phyloP scores from a whole-genome alignment of 2,113 vertebrate species.

The Pseudorhombus dupliciocellatus region DNA sequence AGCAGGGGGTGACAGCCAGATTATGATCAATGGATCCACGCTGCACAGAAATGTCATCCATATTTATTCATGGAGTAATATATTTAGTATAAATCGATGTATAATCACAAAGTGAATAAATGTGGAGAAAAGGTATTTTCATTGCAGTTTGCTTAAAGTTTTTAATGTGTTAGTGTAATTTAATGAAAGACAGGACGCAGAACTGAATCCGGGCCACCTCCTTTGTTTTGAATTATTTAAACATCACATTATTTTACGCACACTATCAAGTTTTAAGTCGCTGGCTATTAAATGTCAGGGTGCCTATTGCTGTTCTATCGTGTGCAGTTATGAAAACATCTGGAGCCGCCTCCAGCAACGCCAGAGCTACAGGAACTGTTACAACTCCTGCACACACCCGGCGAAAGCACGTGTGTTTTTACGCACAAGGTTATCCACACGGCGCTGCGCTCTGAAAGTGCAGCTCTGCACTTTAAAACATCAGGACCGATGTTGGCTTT shows the following conservation, averaged over 20 bases:
- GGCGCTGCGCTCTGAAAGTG: not conserved
- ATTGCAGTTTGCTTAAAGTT: conserved; percentile 14
- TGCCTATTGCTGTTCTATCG: not conserved
- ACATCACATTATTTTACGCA: too few relatives aligned
- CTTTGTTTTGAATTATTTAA: too few relatives aligned
- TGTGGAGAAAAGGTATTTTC: not conserved
- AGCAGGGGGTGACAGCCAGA: too few relatives aligned
- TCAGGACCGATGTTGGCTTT: not conserved
- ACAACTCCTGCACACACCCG: conserved; percentile 44
- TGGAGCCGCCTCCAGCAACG: conserved; percentile 21
- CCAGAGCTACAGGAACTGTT: conserved; percentile 3
- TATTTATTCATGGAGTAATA: conserved; percentile 1
- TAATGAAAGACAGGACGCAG: not conserved
- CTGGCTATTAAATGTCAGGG: not conserved
- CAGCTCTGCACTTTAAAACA: not conserved
- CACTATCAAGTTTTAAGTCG: too few relatives aligned
- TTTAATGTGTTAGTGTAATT: too few relatives aligned
- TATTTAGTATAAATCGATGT: conserved; percentile 14
- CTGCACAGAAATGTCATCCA: conserved; percentile 5
- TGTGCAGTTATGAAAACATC: conserved; percentile 9
- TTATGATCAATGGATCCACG: too few relatives aligned
- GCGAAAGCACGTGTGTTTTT: conserved; percentile 74
- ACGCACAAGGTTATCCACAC: conserved; percentile 55
- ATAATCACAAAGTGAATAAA: not conserved
- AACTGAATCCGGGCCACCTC: not conserved